phyloP scores from a whole-genome alignment of 2,888 invertebrate species.

The Volucella bombylans region DNA sequence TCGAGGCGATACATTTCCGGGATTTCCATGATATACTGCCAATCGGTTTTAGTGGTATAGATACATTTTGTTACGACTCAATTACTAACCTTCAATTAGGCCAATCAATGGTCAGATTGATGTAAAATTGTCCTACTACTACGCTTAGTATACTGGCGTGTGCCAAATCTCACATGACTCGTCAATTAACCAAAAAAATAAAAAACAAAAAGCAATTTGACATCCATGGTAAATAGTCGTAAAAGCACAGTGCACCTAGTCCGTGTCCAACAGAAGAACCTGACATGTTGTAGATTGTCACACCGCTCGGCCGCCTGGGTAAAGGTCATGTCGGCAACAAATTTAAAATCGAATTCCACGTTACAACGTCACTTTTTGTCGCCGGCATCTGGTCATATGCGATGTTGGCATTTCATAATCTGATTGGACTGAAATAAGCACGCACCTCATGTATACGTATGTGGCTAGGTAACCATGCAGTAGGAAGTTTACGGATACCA shows the following conservation, averaged over 20 bases:
- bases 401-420: constrained; percentile 53
- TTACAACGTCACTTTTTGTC: constrained; percentile 27
- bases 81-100: constrained; percentile 5
- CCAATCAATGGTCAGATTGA: not conserved
- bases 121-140: not conserved
- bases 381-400: constrained; percentile 23
- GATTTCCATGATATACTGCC: constrained; percentile 15
- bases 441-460: constrained; percentile 11
- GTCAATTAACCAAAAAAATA: constrained; percentile 22
- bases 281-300: constrained; percentile 1
- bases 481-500: constrained; percentile 12
- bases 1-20: constrained; percentile 34
- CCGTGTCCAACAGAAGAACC: constrained; percentile 19
- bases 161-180: not conserved
- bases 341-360: constrained; percentile 16
- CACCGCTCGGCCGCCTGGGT: not conserved
- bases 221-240: constrained; percentile 14
- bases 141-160: not conserved
- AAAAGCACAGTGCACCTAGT: not conserved
- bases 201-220: not conserved
- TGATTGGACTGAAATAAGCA: constrained; percentile 16
- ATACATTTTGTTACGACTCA: too few relatives aligned
- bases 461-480: constrained; percentile 22
- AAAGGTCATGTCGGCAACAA: constrained; percentile 58
- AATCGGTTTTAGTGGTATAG: not conserved